Base-by-base conservation (phyloP, 2,113 vertebrate genomes). In the Tragelaphus strepsiceros region DNA sequence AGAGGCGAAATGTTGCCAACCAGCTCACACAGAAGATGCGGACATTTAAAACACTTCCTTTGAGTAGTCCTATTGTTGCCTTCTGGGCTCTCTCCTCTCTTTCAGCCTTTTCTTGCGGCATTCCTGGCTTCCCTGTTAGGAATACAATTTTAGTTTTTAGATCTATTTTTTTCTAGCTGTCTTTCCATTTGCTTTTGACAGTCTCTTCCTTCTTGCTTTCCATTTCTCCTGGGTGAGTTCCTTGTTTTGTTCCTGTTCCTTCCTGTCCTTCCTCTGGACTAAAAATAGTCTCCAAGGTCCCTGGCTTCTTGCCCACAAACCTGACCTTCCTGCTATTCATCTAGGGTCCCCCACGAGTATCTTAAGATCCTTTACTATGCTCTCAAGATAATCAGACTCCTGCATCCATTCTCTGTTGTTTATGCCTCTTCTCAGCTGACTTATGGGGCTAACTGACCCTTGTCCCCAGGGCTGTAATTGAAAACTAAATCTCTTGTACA, bases 231-330 rank as follows among this genome's bases (percentile, higher is more conserved):
- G 32, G 0, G 30, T 78, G 96, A 93, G 95, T 83, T 98, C 87
- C 97, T 93, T 98, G 98, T 98, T 91, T 93, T 98, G 92, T 98
- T 97, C 94, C 90, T 77, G 77, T 98, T 98, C 88, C 96, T 98
- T 98, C 97, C 97, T 98, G 91, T 93, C 77, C 96, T 98, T 71
- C 95, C 74, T 94, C 95, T 86, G 93, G 64, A 54, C 96, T 94
- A 83, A 97, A 92, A 97, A 90, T 98, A 98, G 83, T 87, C 80
- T 56, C 59, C 93, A 92, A 17, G 78, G 96, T 92, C 67, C 97
- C 93, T 98, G 96, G 93, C 98, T 97, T 84, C 46, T 93, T 61
- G 78, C 46, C 83, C 74, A 86, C 39, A 67, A 77, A 77, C 93
- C 91, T 84, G 88, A 85, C 96, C 94, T 98, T 95, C 91, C 94